Percentiles rank a stretch among this genome's conserved stretches.
Conservation (phyloP, 2,888 invertebrate genomes). For the Teleiodes luculella region DNA sequence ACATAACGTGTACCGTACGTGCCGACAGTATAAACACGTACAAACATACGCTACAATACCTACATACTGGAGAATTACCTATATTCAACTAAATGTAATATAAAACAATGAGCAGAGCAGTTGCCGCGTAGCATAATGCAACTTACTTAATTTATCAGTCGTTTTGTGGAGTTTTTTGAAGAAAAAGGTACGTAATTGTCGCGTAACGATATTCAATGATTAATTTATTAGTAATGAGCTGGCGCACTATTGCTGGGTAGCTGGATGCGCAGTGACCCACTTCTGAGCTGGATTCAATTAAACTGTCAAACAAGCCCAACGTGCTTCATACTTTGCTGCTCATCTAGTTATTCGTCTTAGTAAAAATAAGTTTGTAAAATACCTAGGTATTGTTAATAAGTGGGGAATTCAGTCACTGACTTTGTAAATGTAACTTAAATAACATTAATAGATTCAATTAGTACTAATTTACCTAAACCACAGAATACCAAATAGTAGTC, state of each 20-base stretch:
- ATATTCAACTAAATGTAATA: too few species aligned
- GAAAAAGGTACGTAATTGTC: neutral
- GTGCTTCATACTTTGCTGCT: slow-evolving; percentile 15
- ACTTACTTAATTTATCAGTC: too few species aligned
- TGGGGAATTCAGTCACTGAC: too few species aligned
- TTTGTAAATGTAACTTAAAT: too few species aligned
- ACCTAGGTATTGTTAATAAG: too few species aligned
- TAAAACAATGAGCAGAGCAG: neutral
- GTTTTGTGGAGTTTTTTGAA: neutral
- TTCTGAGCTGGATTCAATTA: slow-evolving; percentile 35
- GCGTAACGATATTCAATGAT: too few species aligned
- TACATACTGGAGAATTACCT: slow-evolving; percentile 3
- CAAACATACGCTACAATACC: neutral
- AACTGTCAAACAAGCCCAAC: slow-evolving; percentile 32
- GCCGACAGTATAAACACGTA: slow-evolving; percentile 15
- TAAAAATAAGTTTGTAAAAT: too few species aligned
- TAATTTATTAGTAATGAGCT: slow-evolving; percentile 23
- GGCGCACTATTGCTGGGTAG: slow-evolving; percentile 31
- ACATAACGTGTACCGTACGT: slow-evolving; percentile 17
- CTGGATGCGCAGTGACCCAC: slow-evolving; percentile 38
- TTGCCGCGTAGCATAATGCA: slow-evolving; percentile 2
- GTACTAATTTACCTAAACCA: too few species aligned
- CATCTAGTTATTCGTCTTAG: slow-evolving; percentile 4
- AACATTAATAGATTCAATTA: too few species aligned
- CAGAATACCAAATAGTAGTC: too few species aligned